Evolutionary conservation across 92 coral and sea anemone species (phyloP).

Genomic region (Plumapathes pennacea): DNA sequence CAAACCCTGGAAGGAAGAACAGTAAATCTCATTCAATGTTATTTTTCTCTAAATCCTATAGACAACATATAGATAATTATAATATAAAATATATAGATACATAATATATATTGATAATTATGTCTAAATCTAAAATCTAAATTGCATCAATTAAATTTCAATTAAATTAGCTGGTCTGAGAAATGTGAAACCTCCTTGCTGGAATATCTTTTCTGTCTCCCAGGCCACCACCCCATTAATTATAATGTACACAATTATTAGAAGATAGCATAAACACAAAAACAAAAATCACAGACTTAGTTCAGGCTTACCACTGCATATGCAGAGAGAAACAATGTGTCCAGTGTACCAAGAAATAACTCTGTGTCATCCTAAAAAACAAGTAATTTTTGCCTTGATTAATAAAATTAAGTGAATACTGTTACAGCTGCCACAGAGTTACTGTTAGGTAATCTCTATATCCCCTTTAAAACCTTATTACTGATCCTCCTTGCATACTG

Average conservation of each 20-base stretch:
- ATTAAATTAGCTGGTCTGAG: too few species aligned
- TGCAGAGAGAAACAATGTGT: conserved; percentile 69
- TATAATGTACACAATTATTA: too few species aligned
- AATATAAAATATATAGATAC: neutral
- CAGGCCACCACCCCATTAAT: too few species aligned
- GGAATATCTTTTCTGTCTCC: too few species aligned
- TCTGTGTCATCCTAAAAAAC: conserved; percentile 55
- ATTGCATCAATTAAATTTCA: too few species aligned
- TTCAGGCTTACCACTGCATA: conserved; percentile 74
- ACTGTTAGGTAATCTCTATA: neutral
- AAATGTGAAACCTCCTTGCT: too few species aligned
- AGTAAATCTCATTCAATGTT: neutral
- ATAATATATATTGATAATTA: neutral
- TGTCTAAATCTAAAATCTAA: neutral
- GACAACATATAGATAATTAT: too few species aligned
- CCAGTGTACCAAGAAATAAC: conserved; percentile 76
- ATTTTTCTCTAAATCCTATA: neutral
- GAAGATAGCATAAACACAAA: too few species aligned
- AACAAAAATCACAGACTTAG: too few species aligned
- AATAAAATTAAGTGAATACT: too few species aligned
- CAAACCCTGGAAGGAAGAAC: conserved; percentile 62
- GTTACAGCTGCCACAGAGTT: too few species aligned
- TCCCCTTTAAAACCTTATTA: neutral
- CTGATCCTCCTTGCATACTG: neutral
- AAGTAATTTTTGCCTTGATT: neutral